phyloP scores from a whole-genome alignment of 1,140 invertebrate species.

The Himalopsyche phryganea region DNA sequence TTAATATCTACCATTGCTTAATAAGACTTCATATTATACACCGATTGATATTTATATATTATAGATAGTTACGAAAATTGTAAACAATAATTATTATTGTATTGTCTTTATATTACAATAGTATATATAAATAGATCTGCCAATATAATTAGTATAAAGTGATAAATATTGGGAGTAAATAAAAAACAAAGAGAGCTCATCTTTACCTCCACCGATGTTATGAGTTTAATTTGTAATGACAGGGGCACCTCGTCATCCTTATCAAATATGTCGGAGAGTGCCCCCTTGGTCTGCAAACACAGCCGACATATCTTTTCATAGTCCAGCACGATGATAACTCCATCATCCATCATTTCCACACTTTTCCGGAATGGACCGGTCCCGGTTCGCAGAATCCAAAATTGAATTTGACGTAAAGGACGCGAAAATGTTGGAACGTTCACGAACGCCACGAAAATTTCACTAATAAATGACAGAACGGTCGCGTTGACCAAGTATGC shows the following conservation, averaged over 20 bases:
- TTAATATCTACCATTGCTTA: no score
- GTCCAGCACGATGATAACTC: slow-evolving; percentile 26
- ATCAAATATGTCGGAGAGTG: slow-evolving; percentile 29
- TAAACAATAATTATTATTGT: no score
- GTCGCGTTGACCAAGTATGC: no score
- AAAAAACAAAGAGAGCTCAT: neutral
- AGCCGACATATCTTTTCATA: slow-evolving; percentile 33
- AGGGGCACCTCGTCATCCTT: slow-evolving; percentile 20
- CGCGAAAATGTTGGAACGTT: slow-evolving; percentile 17
- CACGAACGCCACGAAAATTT: slow-evolving; percentile 17
- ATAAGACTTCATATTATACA: no score
- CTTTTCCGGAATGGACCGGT: neutral
- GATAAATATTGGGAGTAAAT: no score
- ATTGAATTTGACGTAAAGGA: slow-evolving; percentile 24
- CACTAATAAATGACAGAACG: neutral
- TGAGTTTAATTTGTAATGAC: slow-evolving; percentile 17
- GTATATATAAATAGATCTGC: no score
- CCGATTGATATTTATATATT: no score
- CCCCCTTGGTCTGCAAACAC: slow-evolving; percentile 28
- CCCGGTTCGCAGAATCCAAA: neutral
- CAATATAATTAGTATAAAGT: no score
- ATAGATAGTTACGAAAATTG: no score
- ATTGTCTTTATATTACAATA: no score
- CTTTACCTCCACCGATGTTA: slow-evolving; percentile 23
- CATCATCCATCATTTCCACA: slow-evolving; percentile 22